These are phyloP conservation scores for Ceratina japonica DNA, from an alignment of 1,140 invertebrate genomes.

Conservation along the genomic window DNA sequence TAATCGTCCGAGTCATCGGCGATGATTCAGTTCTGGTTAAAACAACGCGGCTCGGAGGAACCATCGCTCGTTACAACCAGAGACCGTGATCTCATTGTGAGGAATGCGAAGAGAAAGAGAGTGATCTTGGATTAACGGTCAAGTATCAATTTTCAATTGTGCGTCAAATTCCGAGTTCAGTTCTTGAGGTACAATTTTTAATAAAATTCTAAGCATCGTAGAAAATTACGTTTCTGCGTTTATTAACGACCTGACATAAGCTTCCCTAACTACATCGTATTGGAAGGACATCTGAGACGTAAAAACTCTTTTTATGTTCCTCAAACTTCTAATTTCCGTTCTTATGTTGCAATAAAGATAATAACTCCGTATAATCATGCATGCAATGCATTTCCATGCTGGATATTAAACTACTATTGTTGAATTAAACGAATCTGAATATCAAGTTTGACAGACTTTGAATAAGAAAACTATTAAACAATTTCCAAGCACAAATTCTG, in stretches of 20 bases:
- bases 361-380: too few species aligned
- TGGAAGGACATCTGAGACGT: slow-evolving; percentile 25
- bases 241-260: slow-evolving; percentile 20
- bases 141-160: slow-evolving; percentile 7
- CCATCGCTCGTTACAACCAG: not conserved
- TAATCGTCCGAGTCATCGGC: slow-evolving; percentile 48
- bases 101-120: not conserved
- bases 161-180: too few species aligned
- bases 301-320: slow-evolving; percentile 6
- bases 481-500: not conserved
- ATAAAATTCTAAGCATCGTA: not conserved
- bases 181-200: too few species aligned
- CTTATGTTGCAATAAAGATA: not conserved
- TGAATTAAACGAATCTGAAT: too few species aligned
- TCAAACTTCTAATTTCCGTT: too few species aligned
- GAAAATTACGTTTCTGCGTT: slow-evolving; percentile 7
- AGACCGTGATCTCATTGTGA: not conserved
- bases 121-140: not conserved
- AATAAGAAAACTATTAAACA: not conserved
- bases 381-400: too few species aligned
- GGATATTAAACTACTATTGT: too few species aligned
- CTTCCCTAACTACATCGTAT: slow-evolving; percentile 23
- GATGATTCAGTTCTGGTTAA: slow-evolving; percentile 49
- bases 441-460: not conserved
- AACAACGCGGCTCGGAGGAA: slow-evolving; percentile 19